Base-by-base conservation (phyloP, 2,888 invertebrate genomes). In the Alloscopus bannaensis region DNA sequence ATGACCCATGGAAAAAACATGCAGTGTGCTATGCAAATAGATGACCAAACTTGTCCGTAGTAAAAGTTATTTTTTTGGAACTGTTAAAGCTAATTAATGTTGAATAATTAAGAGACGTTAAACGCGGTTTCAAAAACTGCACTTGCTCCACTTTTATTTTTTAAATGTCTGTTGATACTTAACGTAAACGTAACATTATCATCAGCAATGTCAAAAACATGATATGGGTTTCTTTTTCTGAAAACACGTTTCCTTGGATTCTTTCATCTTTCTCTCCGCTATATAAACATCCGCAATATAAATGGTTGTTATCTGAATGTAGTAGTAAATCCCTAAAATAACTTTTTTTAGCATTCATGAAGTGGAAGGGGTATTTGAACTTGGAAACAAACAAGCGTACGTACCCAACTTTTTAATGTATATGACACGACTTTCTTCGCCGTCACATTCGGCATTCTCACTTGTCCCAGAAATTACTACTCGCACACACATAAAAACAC, bases 361-460 rank as follows among this genome's bases (percentile, higher is more conserved):
- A 20, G 60, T 36, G 69, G 69, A 45, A 55, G 57, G 59, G 66
- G 52, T 42, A 68, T 69, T 55, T 69, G 69, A 69, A 69, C 59
- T 20, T 59, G 69, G 59, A 69, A 69, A 69, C n/a, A 59, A 69
- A 57, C 57, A 69, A 69, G 69, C 69, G 69, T 69, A 69, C 59
- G 22, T 40, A 60, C 18, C 26, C 13, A 68, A 68, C 29, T 31
- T 47, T 11, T 1, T 57, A 45, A 11, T 45, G 18, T n/a, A 45
- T 24, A 66, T 66, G 36, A 66, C 31, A 66, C 52, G 24, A 50
- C 40, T 26, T 52, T 68, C n/a, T n/a, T n/a, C n/a, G n/a, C n/a
- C n/a, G n/a, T n/a, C n/a, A 40, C 45, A n/a, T n/a, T n/a, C n/a
- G n/a, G n/a, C n/a, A 69, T 18, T 47, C 24, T 47, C 45, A 18